phyloP scores from a whole-genome alignment of 2,113 vertebrate genomes.

The Burhinus bistriatus region DNA sequence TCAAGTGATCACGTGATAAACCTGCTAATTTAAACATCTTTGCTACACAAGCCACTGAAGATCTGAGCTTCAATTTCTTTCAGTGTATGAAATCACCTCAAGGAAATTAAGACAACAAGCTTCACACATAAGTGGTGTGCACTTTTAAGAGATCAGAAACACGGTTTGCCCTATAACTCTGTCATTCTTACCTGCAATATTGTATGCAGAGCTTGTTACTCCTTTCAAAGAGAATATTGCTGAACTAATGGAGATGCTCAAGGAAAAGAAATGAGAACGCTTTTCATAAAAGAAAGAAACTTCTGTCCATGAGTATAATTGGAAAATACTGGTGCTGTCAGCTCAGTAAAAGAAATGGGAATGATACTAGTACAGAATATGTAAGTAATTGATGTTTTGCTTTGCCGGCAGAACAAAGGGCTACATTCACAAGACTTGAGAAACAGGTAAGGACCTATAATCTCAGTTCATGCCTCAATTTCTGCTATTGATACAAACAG shows the following conservation, averaged over 20 bases:
- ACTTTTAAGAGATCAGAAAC: not conserved
- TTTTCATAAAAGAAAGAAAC: not conserved
- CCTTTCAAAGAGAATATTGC: not conserved
- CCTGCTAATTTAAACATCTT: not conserved
- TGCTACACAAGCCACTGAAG: not conserved
- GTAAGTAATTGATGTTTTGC: not conserved
- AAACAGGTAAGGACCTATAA: not conserved
- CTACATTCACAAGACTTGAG: not conserved
- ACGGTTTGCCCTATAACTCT: not conserved
- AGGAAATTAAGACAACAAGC: not conserved
- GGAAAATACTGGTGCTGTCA: not conserved
- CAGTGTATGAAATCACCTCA: not conserved
- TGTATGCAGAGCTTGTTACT: not conserved
- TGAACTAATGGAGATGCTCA: not conserved
- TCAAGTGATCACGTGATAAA: not conserved
- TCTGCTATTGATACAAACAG: not conserved
- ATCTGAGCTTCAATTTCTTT: not conserved
- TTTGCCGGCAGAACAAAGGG: not conserved
- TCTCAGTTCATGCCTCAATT: not conserved
- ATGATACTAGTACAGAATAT: not conserved
- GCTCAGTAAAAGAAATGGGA: not conserved
- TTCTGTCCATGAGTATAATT: not conserved
- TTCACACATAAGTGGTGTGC: not conserved
- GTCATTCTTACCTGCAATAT: not conserved
- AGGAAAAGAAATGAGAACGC: not conserved